These are phyloP conservation scores for Macroglossus sobrinus DNA, from an alignment of 2,113 vertebrate species.

Conservation along the genomic window DNA sequence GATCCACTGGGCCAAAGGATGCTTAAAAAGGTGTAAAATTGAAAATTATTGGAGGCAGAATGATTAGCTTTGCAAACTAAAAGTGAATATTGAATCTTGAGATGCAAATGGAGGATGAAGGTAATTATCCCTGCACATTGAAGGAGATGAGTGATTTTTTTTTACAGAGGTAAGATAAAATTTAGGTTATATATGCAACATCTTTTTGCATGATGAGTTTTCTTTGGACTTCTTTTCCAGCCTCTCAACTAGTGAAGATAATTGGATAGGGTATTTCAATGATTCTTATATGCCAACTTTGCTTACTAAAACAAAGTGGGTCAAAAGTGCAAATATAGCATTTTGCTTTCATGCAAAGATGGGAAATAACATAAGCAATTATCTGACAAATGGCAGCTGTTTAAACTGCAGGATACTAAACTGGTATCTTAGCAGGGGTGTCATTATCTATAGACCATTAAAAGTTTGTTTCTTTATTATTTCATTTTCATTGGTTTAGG, in stretches of 20 bases:
- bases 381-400: conserved; percentile 70
- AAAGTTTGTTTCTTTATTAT: conserved; percentile 81
- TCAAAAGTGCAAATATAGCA: conserved; percentile 63
- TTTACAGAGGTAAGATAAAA: not conserved
- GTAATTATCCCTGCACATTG: not conserved
- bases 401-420: conserved; percentile 70
- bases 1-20: not conserved
- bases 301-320: conserved; percentile 44
- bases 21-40: not conserved
- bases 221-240: not conserved
- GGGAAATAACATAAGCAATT: conserved; percentile 69
- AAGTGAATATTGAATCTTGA: not conserved
- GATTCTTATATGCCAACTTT: conserved; percentile 47
- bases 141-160: not conserved
- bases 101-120: not conserved
- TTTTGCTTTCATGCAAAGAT: conserved; percentile 58
- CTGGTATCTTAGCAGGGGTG: conserved; percentile 56
- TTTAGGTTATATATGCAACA: not conserved
- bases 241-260: conserved; percentile 27
- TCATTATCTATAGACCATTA: conserved; percentile 73
- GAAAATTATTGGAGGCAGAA: not conserved
- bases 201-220: conserved; percentile 16
- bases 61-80: not conserved
- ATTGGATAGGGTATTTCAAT: conserved; percentile 30
- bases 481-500: conserved; percentile 75